Evolutionary conservation across 2,113 vertebrate species (phyloP), one percentile per base, ranked within the genome.

Genomic region (Melanostigma gelatinosum): DNA sequence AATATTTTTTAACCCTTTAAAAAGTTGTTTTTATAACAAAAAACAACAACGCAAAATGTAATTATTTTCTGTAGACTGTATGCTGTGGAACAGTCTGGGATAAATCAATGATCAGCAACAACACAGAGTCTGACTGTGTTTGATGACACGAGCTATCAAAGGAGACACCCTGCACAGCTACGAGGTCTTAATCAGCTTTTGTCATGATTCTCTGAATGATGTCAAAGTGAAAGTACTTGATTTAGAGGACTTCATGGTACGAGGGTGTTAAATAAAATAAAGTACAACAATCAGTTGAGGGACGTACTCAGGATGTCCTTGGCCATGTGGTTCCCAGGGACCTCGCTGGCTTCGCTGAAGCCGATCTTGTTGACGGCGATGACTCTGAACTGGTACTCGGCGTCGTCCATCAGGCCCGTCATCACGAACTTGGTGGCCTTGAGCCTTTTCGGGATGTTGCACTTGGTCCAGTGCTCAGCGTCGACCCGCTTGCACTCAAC

Each of bases 261-360:
- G 16, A 58, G 32, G 4, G 40, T n/a, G 13, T 64, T 24, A 24
- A 64, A 24, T 38, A 24, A 42, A 24, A 64, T 24, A 18, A 27
- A 40, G 40, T 10, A 20, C 1, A 52, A 58, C 13, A 18, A 34
- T 50, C 24, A 44, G 20, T 7, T 55, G 3, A 13, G 29, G 69
- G 89, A 96, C 97, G 62, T 96, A 99, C 98, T 97, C 75, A 99
- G 94, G 89, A 99, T 98, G 76, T 99, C 97, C 83, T 99, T 97
- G 80, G 98, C 92, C 77, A 80, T 91, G 88, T 99, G 97, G 74
- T 96, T 99, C 72, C 97, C 98, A 38, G 98, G 97, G 83, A 99
- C 96, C 42, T 99, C 97, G 72, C 97, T 99, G 85, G 98, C 97
- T 75, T 99, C 98, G 9, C 98, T 98, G 91, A 96, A 96, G 79